Evolutionary conservation across 2,797 vertebrate genomes (phyloP).

Genomic region (Benthosema pterotum): DNA sequence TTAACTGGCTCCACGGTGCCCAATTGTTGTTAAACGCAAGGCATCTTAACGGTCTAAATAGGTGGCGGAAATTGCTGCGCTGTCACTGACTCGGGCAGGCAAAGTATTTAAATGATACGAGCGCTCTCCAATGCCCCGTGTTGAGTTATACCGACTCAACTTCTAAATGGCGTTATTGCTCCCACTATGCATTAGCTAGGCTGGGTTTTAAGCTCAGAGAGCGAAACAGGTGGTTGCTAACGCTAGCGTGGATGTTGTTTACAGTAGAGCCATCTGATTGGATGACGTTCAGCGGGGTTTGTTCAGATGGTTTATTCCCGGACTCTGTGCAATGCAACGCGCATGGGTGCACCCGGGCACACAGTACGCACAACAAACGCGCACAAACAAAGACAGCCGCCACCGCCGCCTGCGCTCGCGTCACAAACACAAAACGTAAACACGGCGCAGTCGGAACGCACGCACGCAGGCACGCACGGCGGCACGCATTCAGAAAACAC

Average conservation of each 20-base stretch:
- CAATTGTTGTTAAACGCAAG: slow-evolving; percentile 16
- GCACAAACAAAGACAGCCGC: neutral
- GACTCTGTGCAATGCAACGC: neutral
- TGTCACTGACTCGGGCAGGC: slow-evolving; percentile 23
- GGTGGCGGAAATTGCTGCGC: slow-evolving; percentile 21
- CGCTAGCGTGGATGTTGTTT: neutral
- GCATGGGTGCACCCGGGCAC: neutral
- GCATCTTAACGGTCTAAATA: slow-evolving; percentile 9
- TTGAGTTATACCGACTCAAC: slow-evolving; percentile 1
- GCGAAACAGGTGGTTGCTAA: neutral
- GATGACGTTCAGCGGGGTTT: too few relatives aligned
- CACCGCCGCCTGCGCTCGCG: too few relatives aligned
- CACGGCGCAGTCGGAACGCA: neutral
- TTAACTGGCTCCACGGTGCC: slow-evolving; percentile 20
- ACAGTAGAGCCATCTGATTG: slow-evolving; percentile 16
- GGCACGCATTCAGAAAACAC: slow-evolving; percentile 71
- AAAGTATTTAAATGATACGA: slow-evolving; percentile 2
- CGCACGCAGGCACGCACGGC: slow-evolving; percentile 37
- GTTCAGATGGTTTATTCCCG: slow-evolving; percentile 5
- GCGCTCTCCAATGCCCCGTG: neutral
- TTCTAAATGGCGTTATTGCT: neutral
- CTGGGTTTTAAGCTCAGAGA: neutral
- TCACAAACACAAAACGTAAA: slow-evolving; percentile 43
- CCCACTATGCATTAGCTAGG: neutral
- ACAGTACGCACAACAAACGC: neutral